Percentiles rank a stretch among this genome's conserved stretches.
phyloP scores from a whole-genome alignment of 2,797 vertebrate species.

The Alectoris magna region DNA sequence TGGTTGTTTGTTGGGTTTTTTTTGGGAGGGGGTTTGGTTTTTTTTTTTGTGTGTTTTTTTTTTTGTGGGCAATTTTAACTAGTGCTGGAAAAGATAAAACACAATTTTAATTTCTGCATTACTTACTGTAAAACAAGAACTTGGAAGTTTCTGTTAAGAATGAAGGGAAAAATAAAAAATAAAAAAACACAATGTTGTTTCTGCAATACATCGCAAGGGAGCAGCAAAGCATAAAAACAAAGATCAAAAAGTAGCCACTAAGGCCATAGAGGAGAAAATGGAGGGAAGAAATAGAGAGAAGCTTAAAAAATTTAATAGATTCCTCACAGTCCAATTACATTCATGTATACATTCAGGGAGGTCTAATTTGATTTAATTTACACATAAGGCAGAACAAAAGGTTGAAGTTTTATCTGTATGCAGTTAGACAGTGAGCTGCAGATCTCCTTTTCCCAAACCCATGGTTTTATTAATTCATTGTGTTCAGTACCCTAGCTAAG shows the following conservation, averaged over 20 bases:
- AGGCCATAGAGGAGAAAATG: not conserved
- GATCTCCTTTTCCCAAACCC: not conserved
- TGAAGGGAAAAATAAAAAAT: not conserved
- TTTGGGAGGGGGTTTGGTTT: too few species aligned
- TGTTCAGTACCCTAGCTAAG: not conserved
- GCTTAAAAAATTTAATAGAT: not conserved
- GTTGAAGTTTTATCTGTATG: not conserved
- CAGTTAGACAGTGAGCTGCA: not conserved
- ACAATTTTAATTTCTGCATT: not conserved
- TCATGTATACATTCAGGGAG: not conserved
- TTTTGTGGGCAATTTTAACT: not conserved
- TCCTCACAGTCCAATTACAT: not conserved
- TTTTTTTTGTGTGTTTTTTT: too few species aligned
- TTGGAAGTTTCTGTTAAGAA: not conserved
- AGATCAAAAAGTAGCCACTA: not conserved
- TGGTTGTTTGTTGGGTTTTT: fast-evolving
- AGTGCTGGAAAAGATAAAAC: not conserved
- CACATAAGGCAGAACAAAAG: not conserved
- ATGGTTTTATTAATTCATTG: not conserved
- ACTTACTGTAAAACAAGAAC: not conserved
- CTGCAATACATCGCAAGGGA: constrained; percentile 18
- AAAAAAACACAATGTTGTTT: not conserved
- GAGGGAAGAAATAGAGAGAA: not conserved
- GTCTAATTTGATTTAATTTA: not conserved
- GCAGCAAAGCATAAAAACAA: constrained; percentile 57